phyloP scores from a whole-genome alignment of 2,113 vertebrate species.

The Thymallus thymallus region DNA sequence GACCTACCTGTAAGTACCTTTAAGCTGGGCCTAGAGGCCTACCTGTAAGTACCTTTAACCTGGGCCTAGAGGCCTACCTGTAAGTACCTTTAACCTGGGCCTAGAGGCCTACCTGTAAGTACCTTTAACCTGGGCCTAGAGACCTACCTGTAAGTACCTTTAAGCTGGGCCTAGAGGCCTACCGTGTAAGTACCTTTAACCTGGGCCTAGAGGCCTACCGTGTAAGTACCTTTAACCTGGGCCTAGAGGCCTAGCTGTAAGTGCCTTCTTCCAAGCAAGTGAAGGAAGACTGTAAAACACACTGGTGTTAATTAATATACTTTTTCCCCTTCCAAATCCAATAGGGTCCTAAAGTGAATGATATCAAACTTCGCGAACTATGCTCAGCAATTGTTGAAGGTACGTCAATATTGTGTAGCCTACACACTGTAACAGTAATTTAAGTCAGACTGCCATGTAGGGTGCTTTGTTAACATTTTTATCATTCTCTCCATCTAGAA shows the following conservation, averaged over 20 bases:
- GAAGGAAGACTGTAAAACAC: background rate
- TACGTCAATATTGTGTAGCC: conserved; percentile 16
- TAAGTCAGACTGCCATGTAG: background rate
- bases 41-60: conserved; percentile 63
- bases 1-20: conserved; percentile 72
- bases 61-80: conserved; percentile 72
- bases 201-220: too few relatives aligned
- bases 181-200: conserved; percentile 19
- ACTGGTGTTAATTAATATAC: background rate
- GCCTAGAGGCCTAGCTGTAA: too few relatives aligned
- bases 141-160: conserved; percentile 12
- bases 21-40: conserved; percentile 68
- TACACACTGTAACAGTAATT: background rate
- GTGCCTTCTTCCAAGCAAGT: too few relatives aligned
- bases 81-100: too few relatives aligned
- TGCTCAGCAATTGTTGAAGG: conserved; percentile 77
- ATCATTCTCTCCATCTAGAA: conserved; percentile 52
- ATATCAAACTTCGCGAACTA: conserved; percentile 74
- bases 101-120: conserved; percentile 16
- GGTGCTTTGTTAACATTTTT: background rate
- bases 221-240: too few relatives aligned
- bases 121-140: too few relatives aligned
- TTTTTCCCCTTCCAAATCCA: background rate
- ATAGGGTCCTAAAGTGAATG: conserved; percentile 74
- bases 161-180: too few relatives aligned